These are phyloP conservation scores for Synanthedon vespiformis DNA, from an alignment of 2,888 invertebrate genomes.

Conservation along the genomic window DNA sequence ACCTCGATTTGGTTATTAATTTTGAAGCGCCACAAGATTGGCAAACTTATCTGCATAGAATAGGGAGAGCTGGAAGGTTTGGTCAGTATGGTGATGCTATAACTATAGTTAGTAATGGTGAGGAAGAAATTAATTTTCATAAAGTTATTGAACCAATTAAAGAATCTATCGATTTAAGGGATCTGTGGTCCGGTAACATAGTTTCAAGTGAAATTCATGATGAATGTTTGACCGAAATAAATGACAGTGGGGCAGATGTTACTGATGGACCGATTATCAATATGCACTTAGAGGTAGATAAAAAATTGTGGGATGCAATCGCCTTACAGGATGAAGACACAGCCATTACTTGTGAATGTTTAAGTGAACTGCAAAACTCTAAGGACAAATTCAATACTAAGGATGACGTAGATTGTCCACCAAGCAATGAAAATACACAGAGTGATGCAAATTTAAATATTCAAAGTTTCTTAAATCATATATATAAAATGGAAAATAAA, in stretches of 20 bases:
- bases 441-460: too few relatives aligned
- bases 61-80: constrained; percentile 95
- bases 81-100: constrained; percentile 87
- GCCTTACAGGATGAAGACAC: constrained; percentile 6
- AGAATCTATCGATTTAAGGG: constrained; percentile 29
- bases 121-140: constrained; percentile 72
- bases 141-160: constrained; percentile 70
- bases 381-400: background rate
- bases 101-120: constrained; percentile 76
- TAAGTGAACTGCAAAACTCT: background rate
- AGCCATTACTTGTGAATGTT: background rate
- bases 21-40: constrained; percentile 85
- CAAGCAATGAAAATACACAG: too few relatives aligned
- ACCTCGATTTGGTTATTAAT: constrained; percentile 94
- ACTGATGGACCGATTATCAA: background rate
- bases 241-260: background rate
- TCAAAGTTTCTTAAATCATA: too few relatives aligned
- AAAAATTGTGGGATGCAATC: constrained; percentile 25
- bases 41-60: constrained; percentile 92
- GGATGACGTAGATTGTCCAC: too few relatives aligned
- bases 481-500: too few relatives aligned
- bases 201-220: constrained; percentile 4
- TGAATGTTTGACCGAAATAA: background rate
- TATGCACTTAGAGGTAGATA: background rate
- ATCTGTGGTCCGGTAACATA: constrained; percentile 33